These are phyloP conservation scores for Drosophila affinis DNA, from an alignment of 2,888 invertebrate species.

Conservation along the genomic window DNA sequence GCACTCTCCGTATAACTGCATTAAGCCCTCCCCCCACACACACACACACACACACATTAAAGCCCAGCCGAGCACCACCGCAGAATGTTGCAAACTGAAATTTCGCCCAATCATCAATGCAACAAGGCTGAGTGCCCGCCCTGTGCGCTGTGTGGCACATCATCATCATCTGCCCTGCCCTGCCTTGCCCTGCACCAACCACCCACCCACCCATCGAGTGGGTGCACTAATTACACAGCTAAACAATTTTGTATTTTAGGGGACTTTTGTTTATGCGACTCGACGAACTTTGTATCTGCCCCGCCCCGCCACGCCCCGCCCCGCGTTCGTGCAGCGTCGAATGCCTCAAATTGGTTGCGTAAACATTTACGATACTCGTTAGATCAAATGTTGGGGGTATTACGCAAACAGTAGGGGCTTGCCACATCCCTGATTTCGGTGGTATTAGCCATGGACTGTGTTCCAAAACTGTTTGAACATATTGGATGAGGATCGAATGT, in stretches of 20 bases:
- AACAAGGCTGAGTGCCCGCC: conserved; percentile 7
- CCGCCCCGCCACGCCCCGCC: neutral
- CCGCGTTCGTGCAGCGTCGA: conserved; percentile 11
- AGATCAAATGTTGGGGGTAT: conserved; percentile 5
- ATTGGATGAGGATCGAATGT: neutral
- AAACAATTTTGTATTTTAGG: conserved; percentile 62
- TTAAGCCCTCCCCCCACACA: neutral
- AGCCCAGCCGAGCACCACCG: conserved; percentile 16
- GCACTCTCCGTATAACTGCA: conserved; percentile 24
- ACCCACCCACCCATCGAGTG: conserved; percentile 48
- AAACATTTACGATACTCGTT: conserved; percentile 44
- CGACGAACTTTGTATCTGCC: conserved; percentile 33
- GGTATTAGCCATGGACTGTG: neutral
- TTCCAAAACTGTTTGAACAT: neutral
- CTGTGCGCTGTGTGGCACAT: no score
- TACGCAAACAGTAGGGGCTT: neutral
- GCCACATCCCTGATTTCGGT: neutral
- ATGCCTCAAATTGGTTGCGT: conserved; percentile 57
- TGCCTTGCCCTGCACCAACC: neutral
- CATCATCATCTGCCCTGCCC: neutral
- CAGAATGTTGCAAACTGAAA: conserved; percentile 58
- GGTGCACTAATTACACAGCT: conserved; percentile 65
- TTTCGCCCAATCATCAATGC: conserved; percentile 52
- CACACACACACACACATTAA: neutral
- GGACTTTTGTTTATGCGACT: conserved; percentile 50